Evolutionary conservation across 2,888 invertebrate species (phyloP).

Genomic region (Troides aeacus): DNA sequence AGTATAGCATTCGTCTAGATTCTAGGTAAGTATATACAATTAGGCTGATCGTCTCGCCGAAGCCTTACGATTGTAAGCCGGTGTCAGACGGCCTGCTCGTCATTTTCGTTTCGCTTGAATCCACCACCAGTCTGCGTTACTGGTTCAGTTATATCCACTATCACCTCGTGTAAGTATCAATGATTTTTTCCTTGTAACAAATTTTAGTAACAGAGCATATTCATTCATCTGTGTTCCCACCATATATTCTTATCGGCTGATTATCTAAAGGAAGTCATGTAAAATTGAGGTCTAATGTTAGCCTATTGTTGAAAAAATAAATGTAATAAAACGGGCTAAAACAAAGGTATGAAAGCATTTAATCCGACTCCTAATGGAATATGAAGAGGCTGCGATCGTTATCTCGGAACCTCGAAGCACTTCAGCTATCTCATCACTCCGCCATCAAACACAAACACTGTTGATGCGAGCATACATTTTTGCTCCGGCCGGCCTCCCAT

Average conservation of each 20-base stretch:
- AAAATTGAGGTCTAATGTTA: too few species aligned
- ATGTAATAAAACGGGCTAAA: neutral
- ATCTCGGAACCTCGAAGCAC: slow-evolving; percentile 31
- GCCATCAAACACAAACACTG: slow-evolving; percentile 30
- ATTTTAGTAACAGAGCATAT: too few species aligned
- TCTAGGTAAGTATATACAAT: slow-evolving; percentile 62
- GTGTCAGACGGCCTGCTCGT: slow-evolving; percentile 63
- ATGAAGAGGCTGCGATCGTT: slow-evolving; percentile 17
- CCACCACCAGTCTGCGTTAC: slow-evolving; percentile 33
- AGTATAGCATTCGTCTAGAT: slow-evolving; percentile 5
- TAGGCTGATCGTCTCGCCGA: slow-evolving; percentile 70
- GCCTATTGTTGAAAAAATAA: too few species aligned
- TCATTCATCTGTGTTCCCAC: too few species aligned
- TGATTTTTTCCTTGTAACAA: too few species aligned
- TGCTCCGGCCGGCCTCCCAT: slow-evolving; percentile 29
- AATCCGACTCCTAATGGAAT: slow-evolving; percentile 14
- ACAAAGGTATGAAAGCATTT: slow-evolving; percentile 5
- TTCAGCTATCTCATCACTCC: slow-evolving; percentile 36
- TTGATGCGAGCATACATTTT: slow-evolving; percentile 27
- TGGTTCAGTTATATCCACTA: slow-evolving; percentile 36
- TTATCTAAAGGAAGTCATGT: too few species aligned
- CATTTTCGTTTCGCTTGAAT: slow-evolving; percentile 68
- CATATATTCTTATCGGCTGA: too few species aligned
- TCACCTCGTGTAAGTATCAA: too few species aligned
- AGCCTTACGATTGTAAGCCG: slow-evolving; percentile 71